These are phyloP conservation scores for Malurus alboscapulatus DNA, from an alignment of 2,113 vertebrate species.

Conservation along the genomic window DNA sequence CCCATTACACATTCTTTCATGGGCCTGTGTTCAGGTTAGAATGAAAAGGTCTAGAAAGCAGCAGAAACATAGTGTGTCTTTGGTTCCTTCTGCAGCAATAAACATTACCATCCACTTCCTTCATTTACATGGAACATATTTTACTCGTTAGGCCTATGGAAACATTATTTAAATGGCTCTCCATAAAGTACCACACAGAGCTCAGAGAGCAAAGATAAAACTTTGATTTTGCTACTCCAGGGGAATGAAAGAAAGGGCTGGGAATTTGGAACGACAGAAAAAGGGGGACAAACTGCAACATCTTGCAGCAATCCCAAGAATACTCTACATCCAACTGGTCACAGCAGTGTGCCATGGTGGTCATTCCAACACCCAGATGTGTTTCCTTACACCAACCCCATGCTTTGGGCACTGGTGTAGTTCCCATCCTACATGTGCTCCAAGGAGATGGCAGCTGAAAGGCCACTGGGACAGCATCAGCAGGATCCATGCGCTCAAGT, in stretches of 20 bases:
- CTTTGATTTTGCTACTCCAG: neutral
- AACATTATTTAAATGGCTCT: conserved; percentile 4
- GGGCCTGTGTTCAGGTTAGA: neutral
- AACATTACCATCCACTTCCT: neutral
- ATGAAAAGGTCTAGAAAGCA: neutral
- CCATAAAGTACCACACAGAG: neutral
- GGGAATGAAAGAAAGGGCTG: neutral
- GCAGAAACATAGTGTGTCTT: neutral
- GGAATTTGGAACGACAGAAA: neutral
- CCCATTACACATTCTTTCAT: neutral
- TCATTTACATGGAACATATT: conserved; percentile 13
- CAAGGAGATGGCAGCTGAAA: neutral
- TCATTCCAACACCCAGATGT: neutral
- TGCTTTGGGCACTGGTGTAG: neutral
- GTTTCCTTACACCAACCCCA: neutral
- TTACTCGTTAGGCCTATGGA: conserved; percentile 1
- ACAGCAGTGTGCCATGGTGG: accelerated
- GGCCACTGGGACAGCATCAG: neutral
- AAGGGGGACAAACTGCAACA: neutral
- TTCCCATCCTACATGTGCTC: neutral
- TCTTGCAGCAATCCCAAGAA: neutral
- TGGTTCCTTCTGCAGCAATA: neutral
- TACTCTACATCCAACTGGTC: accelerated
- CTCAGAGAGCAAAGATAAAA: neutral
- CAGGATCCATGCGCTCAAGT: neutral